Conservation (phyloP, 2,113 vertebrate genomes). For the Cryptomyrus ogoouensis region DNA sequence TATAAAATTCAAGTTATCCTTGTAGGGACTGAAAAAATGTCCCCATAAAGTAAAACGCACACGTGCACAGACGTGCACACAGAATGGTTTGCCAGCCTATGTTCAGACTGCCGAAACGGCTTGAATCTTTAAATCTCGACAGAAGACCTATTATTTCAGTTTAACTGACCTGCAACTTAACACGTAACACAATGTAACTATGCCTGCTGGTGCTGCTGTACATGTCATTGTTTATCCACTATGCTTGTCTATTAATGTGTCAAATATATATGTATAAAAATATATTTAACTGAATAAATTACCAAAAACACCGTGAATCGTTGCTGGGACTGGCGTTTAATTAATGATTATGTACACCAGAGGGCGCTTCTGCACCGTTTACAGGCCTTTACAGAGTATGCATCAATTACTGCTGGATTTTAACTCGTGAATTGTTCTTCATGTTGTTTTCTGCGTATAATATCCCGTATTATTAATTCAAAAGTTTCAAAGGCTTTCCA, state of each 20-base stretch:
- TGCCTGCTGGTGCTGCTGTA: no score
- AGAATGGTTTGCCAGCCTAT: no score
- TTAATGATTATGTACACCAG: not conserved
- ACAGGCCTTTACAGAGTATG: not conserved
- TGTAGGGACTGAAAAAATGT: not conserved
- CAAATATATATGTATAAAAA: not conserved
- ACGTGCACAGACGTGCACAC: no score
- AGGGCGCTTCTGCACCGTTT: not conserved
- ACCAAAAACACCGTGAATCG: not conserved
- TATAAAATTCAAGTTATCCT: not conserved
- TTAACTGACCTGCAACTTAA: no score
- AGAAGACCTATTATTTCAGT: no score
- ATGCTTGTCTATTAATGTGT: no score
- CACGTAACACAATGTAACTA: no score
- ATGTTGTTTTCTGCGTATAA: not conserved
- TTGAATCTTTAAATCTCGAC: no score
- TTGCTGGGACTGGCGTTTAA: not conserved
- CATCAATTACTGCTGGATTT: not conserved
- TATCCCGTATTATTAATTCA: not conserved
- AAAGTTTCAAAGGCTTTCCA: not conserved
- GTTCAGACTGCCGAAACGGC: no score
- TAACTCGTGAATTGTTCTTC: not conserved
- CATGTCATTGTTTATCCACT: no score
- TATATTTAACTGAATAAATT: not conserved
- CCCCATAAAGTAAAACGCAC: not conserved